Evolutionary conservation across 2,797 vertebrate species (phyloP), one percentile per base, ranked within the genome.

Genomic region (Microctenopoma stevenorrisi): DNA sequence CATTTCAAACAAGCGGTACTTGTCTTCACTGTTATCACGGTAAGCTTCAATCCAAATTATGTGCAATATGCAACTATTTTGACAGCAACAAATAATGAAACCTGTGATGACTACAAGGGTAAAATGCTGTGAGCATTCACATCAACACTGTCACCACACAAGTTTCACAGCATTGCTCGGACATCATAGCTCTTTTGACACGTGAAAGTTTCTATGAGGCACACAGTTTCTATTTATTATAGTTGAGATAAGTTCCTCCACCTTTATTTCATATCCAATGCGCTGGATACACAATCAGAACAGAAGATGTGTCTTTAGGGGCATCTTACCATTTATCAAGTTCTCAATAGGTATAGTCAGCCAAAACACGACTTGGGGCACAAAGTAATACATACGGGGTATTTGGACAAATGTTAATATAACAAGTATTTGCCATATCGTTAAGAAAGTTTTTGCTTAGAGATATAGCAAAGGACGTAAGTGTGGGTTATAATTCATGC

Each of bases 21-120:
- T 47, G 30, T 42, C 18, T 59, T n/a, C 11, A 47, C 16, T 33
- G 56, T 53, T 47, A 12, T 56, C 10, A 68, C 50, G 53, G 33
- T 13, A 18, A 68, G 22, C 5, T 16, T 48, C 35, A 22, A 1
- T 7, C 11, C 22, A 47, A 37, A 35, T 25, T 5, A 7, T n/a
- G n/a, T 13, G 5, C 10, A 8, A 15, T 6, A 2, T 53, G 4
- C 15, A 18, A 33, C 37, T 44, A 2, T 47, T 56, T 26, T 60
- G 50, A 43, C 53, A 60, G n/a, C 53, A 42, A 57, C 38, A 59
- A 22, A 50, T 4, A 50, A 33, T 5, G 37, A 22, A 11, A 51
- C 35, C 16, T 25, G 4, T n/a, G 55, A 46, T 51, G 14, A 26
- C 28, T 18, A 7, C n/a, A 1, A 22, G 18, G 22, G 2, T 46